Evolutionary conservation across 2,113 vertebrate species (phyloP).

Genomic region (Forbesichthys papilliferus): DNA sequence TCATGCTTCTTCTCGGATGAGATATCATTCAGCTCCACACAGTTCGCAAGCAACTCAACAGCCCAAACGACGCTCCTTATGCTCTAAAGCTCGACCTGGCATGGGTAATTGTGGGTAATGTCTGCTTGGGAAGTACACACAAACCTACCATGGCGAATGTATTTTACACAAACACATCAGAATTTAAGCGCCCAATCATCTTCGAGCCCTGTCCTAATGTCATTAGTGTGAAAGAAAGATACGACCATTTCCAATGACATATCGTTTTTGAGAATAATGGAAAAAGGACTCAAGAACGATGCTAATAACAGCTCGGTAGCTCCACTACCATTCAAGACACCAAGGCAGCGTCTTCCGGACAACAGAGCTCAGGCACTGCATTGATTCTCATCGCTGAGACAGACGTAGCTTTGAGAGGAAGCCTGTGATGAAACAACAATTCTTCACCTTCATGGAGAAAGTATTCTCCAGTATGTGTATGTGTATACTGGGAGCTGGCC

Average conservation of each 20-base stretch:
- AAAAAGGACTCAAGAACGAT: neutral
- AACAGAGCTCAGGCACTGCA: neutral
- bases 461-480: no score
- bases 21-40: constrained; percentile 1
- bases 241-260: neutral
- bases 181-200: neutral
- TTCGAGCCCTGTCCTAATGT: neutral
- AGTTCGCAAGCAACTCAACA: neutral
- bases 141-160: neutral
- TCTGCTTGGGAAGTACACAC: neutral
- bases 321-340: neutral
- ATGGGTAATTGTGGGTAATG: constrained; percentile 1
- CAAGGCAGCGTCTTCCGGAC: neutral
- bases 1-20: constrained; percentile 1
- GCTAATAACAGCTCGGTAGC: neutral
- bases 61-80: neutral
- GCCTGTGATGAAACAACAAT: no score
- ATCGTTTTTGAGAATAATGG: neutral
- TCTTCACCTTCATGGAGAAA: no score
- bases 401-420: no score
- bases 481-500: no score
- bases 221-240: neutral
- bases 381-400: no score
- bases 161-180: neutral
- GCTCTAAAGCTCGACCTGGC: neutral